phyloP scores from a whole-genome alignment of 2,797 vertebrate species.

The Hylomyscus alleni region DNA sequence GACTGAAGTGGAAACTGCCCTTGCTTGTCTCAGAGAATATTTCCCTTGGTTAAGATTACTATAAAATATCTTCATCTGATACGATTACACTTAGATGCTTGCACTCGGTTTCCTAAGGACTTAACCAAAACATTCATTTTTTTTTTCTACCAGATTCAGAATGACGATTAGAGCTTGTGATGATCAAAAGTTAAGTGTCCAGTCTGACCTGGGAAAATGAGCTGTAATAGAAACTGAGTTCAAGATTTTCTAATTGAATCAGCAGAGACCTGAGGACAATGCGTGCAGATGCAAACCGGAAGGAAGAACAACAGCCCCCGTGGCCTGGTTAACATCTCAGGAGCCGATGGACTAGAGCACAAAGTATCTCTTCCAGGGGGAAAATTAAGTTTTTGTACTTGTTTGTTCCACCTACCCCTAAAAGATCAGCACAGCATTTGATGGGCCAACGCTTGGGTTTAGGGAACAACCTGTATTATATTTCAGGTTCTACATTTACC shows the following conservation, averaged over 20 bases:
- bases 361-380: background rate
- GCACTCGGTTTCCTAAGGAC: slow-evolving; percentile 11
- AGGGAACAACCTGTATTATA: background rate
- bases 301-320: slow-evolving; percentile 3
- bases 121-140: background rate
- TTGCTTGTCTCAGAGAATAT: background rate
- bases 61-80: background rate
- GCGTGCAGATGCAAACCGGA: background rate
- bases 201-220: background rate
- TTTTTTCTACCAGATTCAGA: background rate
- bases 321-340: background rate
- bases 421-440: background rate
- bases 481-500: background rate
- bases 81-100: background rate
- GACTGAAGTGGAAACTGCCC: background rate
- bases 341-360: background rate
- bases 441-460: background rate
- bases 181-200: background rate
- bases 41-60: background rate
- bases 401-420: background rate
- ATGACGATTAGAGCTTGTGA: background rate
- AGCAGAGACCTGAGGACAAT: background rate
- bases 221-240: slow-evolving; percentile 6
- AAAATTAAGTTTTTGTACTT: background rate
- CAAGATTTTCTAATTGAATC: slow-evolving; percentile 9